Evolutionary conservation across 2,113 vertebrate species (phyloP), one percentile per base, ranked within the genome.

Genomic region (Microcebus jonahi): DNA sequence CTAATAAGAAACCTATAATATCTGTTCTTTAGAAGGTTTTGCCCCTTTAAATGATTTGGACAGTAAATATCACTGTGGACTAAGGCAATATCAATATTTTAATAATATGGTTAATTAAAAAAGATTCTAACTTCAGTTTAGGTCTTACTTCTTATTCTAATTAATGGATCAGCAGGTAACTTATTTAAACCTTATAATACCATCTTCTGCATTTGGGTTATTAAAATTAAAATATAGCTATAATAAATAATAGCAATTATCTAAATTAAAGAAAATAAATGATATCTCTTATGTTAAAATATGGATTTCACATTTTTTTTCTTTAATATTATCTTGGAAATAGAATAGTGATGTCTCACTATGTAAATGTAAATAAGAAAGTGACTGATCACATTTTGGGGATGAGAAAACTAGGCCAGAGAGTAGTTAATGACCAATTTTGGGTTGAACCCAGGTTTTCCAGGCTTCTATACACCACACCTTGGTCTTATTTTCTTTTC

Each of bases 201-300:
- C 29, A 67, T 53, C 77, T 92, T 93, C 3, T 53, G n/a, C 27
- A 82, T 82, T 88, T 77, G 61, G 4, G 20, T 97, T 94, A 84
- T 95, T 90, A 94, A 96, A 91, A 42, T 90, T 61, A 95, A 97
- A 76, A 91, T 92, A 87, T 21, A 82, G 18, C 45, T 57, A 71
- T 77, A 94, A 86, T 48, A 96, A 94, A 55, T 36, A 18, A 67
- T 55, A 70, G 12, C 39, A 93, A 71, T 90, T 86, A 4, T 79
- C 45, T 77, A 91, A 76, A 67, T 57, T 27, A 92, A 31, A 31
- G 42, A 67, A 96, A 95, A 87, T 48, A 94, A 92, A 77, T 11
- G 4, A 2, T 34, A 55, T 53, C 34, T 36, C 13, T 20, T 55
- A 17, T 36, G 42, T 65, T 75, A 85, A 91, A 77, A 65, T n/a